Percentiles rank a stretch among this genome's conserved stretches.
Conservation (phyloP, 2,797 vertebrate species). For the Rhadinocentrus ornatus region DNA sequence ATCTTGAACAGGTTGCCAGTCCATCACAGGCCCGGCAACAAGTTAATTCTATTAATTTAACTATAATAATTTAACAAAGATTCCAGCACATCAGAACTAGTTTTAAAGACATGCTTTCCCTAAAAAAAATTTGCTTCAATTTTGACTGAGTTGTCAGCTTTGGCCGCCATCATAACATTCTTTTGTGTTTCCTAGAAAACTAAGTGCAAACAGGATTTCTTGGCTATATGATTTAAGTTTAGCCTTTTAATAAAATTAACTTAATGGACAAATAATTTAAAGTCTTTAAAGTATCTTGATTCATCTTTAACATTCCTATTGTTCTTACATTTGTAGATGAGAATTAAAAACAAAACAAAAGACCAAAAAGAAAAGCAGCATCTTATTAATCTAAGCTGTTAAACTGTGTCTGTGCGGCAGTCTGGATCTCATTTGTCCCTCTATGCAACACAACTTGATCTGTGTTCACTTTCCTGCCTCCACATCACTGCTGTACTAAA, state of each 20-base stretch:
- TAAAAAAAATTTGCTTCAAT: neutral
- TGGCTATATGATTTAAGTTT: neutral
- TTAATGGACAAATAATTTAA: neutral
- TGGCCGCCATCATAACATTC: neutral
- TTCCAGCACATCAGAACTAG: no score
- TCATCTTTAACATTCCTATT: neutral
- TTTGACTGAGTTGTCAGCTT: neutral
- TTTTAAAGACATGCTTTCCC: no score
- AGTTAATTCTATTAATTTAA: no score
- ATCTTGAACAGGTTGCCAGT: no score
- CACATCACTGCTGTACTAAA: slow-evolving; percentile 22
- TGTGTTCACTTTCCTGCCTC: slow-evolving; percentile 27
- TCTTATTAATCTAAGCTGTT: slow-evolving; percentile 31
- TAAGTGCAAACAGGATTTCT: neutral
- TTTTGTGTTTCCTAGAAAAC: neutral
- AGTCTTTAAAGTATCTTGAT: neutral
- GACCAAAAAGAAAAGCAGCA: neutral
- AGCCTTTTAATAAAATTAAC: slow-evolving; percentile 1
- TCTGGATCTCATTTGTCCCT: slow-evolving; percentile 50
- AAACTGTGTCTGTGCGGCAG: neutral
- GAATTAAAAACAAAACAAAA: neutral
- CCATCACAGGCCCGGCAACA: no score
- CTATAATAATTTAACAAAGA: no score
- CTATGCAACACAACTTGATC: slow-evolving; percentile 39
- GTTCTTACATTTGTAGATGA: neutral